These are phyloP conservation scores for Mustelus asterias DNA, from an alignment of 2,113 vertebrate species.

Conservation along the genomic window DNA sequence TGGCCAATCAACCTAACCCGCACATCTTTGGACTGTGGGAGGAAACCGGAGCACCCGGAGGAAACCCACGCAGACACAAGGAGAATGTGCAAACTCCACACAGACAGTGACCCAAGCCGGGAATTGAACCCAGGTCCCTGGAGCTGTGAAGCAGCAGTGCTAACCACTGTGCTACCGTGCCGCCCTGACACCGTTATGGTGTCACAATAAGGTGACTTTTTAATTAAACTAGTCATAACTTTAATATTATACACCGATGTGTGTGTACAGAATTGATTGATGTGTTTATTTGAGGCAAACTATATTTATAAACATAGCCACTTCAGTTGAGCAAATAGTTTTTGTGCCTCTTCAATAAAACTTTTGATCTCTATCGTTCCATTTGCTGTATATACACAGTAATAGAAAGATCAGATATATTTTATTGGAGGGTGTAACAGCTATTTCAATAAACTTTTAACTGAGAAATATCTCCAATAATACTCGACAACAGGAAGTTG, in stretches of 20 bases:
- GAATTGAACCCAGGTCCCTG: too few species aligned
- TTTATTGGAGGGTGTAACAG: background rate
- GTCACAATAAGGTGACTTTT: background rate
- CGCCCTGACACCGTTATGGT: too few species aligned
- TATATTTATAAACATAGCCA: background rate
- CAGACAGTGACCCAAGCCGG: too few species aligned
- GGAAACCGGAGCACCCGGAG: too few species aligned
- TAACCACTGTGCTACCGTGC: too few species aligned
- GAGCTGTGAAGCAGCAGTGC: too few species aligned
- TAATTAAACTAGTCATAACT: background rate
- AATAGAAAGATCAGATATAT: conserved; percentile 11
- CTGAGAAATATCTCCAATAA: conserved; percentile 58
- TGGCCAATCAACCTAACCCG: too few species aligned
- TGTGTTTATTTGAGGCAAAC: conserved; percentile 7
- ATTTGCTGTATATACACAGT: background rate
- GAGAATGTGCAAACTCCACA: too few species aligned
- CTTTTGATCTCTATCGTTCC: background rate
- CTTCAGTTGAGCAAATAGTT: background rate
- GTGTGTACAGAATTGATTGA: background rate
- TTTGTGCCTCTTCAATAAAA: background rate
- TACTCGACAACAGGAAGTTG: conserved; percentile 47
- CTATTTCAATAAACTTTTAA: conserved; percentile 42
- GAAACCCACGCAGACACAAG: too few species aligned
- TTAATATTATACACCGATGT: background rate
- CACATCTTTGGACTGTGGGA: too few species aligned